phyloP scores from a whole-genome alignment of 2,888 invertebrate species.

The Diaphora mendica region DNA sequence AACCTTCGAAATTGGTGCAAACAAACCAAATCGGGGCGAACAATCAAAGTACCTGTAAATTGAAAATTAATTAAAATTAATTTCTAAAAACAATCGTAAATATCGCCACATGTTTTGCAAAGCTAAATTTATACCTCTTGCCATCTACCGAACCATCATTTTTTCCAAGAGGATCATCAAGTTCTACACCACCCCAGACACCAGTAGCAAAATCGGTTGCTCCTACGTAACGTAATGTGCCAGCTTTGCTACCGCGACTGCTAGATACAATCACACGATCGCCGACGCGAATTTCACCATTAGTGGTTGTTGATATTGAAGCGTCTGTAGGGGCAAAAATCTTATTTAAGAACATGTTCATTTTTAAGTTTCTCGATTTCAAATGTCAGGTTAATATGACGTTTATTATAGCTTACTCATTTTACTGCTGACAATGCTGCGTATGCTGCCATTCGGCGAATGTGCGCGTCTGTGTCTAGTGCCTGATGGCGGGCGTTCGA shows the following conservation, averaged over 20 bases:
- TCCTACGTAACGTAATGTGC: constrained; percentile 94
- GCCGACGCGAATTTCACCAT: constrained; percentile 91
- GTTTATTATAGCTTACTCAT: constrained; percentile 74
- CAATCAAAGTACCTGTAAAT: constrained; percentile 96
- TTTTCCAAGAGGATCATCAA: constrained; percentile 97
- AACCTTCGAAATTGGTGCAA: constrained; percentile 97
- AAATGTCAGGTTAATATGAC: not conserved
- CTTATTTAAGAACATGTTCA: not conserved
- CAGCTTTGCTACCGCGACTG: constrained; percentile 95
- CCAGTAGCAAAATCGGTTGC: constrained; percentile 96
- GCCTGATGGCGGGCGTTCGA: constrained; percentile 81
- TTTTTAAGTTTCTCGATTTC: not conserved
- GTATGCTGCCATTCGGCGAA: constrained; percentile 83
- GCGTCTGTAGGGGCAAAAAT: constrained; percentile 66
- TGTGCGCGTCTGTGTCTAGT: constrained; percentile 75
- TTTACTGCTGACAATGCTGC: constrained; percentile 84
- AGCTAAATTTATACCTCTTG: constrained; percentile 88
- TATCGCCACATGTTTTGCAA: not conserved
- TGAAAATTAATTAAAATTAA: constrained; percentile 22
- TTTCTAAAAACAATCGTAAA: not conserved
- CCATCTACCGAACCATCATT: constrained; percentile 98
- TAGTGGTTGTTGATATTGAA: constrained; percentile 79
- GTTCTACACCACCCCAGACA: constrained; percentile 98
- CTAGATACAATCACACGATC: constrained; percentile 96
- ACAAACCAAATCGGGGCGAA: constrained; percentile 95